phyloP scores from a whole-genome alignment of 2,888 invertebrate genomes.

The Epiblema foenella region DNA sequence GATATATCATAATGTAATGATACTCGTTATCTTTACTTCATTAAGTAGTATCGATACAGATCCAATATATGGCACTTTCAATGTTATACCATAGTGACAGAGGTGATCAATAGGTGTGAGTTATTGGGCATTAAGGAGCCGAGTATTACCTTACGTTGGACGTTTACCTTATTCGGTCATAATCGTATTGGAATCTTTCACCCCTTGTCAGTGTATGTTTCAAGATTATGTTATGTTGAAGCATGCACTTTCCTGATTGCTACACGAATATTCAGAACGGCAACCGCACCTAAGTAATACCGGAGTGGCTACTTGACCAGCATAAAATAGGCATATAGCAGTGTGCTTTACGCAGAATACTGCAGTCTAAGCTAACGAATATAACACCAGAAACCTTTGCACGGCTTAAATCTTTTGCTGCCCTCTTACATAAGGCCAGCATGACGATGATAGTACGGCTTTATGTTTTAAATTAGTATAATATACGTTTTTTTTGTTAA shows the following conservation, averaged over 20 bases:
- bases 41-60: no score
- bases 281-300: slow-evolving; percentile 39
- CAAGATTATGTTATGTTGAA: slow-evolving; percentile 36
- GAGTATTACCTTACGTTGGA: no score
- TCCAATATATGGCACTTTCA: no score
- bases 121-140: no score
- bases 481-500: slow-evolving; percentile 5
- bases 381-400: not conserved
- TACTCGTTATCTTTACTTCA: no score
- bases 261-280: slow-evolving; percentile 61
- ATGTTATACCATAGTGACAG: no score
- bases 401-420: not conserved
- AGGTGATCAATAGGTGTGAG: no score
- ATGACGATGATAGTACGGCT: not conserved
- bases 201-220: not conserved
- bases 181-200: not conserved
- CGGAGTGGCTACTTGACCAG: slow-evolving; percentile 12
- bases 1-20: no score
- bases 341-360: slow-evolving; percentile 1
- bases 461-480: not conserved
- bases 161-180: no score
- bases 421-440: not conserved
- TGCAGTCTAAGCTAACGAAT: not conserved
- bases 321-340: slow-evolving; percentile 13
- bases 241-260: slow-evolving; percentile 62